Evolutionary conservation across 1,140 invertebrate species (phyloP), one percentile per base, ranked within the genome.

Genomic region (Neotoxoptera formosana): DNA sequence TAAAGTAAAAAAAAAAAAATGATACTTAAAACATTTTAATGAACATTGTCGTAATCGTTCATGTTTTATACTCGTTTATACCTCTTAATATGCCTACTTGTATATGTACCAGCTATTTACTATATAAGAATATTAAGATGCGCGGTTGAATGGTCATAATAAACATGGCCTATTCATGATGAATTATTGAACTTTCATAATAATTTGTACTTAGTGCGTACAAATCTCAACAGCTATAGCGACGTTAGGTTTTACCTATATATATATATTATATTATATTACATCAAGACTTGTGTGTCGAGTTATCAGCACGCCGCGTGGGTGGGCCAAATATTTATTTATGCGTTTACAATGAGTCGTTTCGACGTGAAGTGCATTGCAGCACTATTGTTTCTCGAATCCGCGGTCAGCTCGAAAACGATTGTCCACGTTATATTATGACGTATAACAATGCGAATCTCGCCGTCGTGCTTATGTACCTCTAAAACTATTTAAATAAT

Each of bases 311-410:
- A n/a, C 23, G 34, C 34, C 0, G n/a, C 1, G 48, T 56, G 88
- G 88, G 88, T 56, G 51, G 87, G 48, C 51, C 34, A 25, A 89
- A 89, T 89, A 89, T 56, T 89, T 53, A 89, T 86, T 41, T 76
- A 76, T n/a, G 60, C n/a, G 48, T 36, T 34, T 56, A 89, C 34
- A 41, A 89, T 89, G 36, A 53, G 51, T 41, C 17, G 23, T 89
- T 89, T 89, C 8, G 25, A 89, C 34, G 21, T 36, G 88, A 41
- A 56, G 34, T 53, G 88, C 34, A 89, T 89, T 89, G n/a, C n/a
- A 48, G 53, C 7, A 89, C 51, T 53, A 89, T 89, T 89, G 51
- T 45, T 30, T 23, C 21, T n/a, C n/a, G 30, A 88, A 88, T 88
- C 2, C 2, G 30, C 21, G 86, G 86, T n/a, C 47, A 89, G n/a